Conservation (phyloP, 2,113 vertebrate genomes). For the Amphiprion percula region DNA sequence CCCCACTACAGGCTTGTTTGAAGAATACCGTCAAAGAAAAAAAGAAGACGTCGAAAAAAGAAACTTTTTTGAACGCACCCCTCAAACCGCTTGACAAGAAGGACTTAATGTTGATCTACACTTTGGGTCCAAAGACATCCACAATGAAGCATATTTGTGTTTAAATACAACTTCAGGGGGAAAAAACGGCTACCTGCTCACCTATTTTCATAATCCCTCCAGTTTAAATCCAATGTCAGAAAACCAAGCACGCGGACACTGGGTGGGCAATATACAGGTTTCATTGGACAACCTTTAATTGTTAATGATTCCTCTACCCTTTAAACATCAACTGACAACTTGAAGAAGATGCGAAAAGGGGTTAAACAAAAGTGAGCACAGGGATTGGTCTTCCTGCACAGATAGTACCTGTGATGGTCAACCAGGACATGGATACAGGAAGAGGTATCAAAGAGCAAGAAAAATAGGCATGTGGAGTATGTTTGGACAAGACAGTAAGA, state of each 20-base stretch:
- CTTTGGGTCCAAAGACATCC: conserved; percentile 53
- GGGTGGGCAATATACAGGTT: too few relatives aligned
- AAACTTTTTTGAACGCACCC: conserved; percentile 1
- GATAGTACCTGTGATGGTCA: too few relatives aligned
- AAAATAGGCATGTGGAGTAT: background rate
- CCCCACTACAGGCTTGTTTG: conserved; percentile 56
- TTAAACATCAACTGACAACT: background rate
- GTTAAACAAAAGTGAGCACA: background rate
- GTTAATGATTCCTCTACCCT: too few relatives aligned
- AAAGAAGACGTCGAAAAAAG: conserved; percentile 24
- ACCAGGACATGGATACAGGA: background rate
- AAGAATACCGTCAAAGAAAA: conserved; percentile 51
- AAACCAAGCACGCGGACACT: too few relatives aligned
- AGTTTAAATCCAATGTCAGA: too few relatives aligned
- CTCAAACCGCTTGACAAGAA: conserved; percentile 42
- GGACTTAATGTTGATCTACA: conserved; percentile 66
- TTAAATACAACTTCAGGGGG: conserved; percentile 1
- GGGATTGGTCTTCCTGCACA: too few relatives aligned
- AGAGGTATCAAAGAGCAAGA: background rate
- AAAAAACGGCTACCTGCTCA: background rate
- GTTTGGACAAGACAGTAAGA: too few relatives aligned
- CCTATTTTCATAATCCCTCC: too few relatives aligned
- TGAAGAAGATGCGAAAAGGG: background rate
- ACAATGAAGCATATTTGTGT: conserved; percentile 39
- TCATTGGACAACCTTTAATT: too few relatives aligned